Conservation (phyloP, 2,797 vertebrate species). For the Anguilla anguilla region DNA sequence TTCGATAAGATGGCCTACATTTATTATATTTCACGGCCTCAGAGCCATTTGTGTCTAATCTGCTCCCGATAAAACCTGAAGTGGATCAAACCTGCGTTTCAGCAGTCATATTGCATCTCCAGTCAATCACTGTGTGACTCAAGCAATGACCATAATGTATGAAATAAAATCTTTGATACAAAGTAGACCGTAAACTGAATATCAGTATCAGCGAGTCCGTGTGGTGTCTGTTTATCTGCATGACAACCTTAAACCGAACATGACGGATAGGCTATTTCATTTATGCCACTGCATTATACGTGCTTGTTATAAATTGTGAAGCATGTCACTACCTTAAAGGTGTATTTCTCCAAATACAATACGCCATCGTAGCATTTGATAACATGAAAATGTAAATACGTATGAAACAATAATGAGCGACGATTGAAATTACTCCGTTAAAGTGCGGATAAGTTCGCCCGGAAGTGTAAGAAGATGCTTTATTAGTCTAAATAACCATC, state of each 20-base stretch:
- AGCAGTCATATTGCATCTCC: background rate
- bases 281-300: background rate
- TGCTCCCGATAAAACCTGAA: background rate
- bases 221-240: background rate
- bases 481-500: background rate
- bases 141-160: background rate
- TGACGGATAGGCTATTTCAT: background rate
- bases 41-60: conserved; percentile 3
- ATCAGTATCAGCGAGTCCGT: background rate
- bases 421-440: background rate
- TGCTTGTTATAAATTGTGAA: background rate
- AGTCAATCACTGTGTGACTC: conserved; percentile 1
- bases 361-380: background rate
- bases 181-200: background rate
- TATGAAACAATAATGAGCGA: background rate
- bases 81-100: conserved; percentile 17
- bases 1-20: conserved; percentile 1
- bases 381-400: background rate
- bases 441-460: background rate
- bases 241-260: background rate
- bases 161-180: conserved; percentile 15
- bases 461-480: background rate
- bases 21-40: conserved; percentile 2
- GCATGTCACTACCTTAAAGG: background rate
- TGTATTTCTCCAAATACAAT: background rate